Evolutionary conservation across 1,140 invertebrate species (phyloP), one percentile per base, ranked within the genome.

Genomic region (Portunus trituberculatus): DNA sequence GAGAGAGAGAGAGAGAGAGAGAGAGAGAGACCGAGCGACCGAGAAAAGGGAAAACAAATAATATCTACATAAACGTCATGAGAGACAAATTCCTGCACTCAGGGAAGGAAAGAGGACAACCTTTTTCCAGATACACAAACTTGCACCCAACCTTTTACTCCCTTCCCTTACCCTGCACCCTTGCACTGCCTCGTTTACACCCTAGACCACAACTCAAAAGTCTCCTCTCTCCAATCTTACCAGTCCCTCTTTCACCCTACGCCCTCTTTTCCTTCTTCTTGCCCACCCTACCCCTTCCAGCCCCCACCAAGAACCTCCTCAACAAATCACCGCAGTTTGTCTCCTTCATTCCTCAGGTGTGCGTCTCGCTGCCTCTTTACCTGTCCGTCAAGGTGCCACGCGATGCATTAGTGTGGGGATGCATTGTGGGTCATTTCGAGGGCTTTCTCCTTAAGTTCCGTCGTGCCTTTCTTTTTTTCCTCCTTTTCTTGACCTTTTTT

Each of bases 1-100:
- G 87, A 89, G 87, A 39, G 87, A 48, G 46, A 28, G 87, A 16
- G 31, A 48, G 31, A 39, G 87, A 89, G 87, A 48, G 29, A 39
- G 31, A 48, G 31, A 89, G 46, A 39, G 29, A 48, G 31, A 39
- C 10, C 12, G 67, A 76, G 67, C 12, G 67, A 76, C 10, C 12
- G 67, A 8, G 25, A 76, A 76, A n/a, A n/a, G n/a, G 20, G n/a
- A 7, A 76, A 76, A n/a, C 67, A 76, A 7, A 76, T 76, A 20
- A 0, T n/a, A 76, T 76, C 20, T 25, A n/a, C n/a, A 7, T 76
- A 76, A 76, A 8, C 20, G 67, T 76, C 67, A n/a, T 20, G 6
- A 7, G n/a, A n/a, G 67, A 76, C 67, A 76, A 76, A 76, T 76
- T n/a, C 20, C 67, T 76, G 20, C 67, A 76, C 67, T 76, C 67